Base-by-base conservation (phyloP, 2,888 invertebrate genomes). In the Andricus curvator region DNA sequence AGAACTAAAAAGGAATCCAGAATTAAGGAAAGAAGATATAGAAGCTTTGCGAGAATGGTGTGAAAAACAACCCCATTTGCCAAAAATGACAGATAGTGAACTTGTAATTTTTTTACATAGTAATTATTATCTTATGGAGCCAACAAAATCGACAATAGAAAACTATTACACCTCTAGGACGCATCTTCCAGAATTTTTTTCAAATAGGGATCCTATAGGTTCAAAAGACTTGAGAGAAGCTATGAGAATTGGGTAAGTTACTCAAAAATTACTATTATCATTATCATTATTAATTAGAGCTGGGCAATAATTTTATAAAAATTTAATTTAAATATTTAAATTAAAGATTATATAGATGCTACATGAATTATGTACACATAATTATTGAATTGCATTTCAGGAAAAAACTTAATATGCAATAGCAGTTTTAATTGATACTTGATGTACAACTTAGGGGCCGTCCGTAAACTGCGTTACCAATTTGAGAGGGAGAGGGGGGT, bases 71-170 rank as follows among this genome's bases (percentile, higher is more conserved):
- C 95, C 96, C 0, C 96, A 96, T 90, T 91, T 96, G 80, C 94
- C 95, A 0, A 90, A 94, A 85, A 93, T 93, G 87, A 85, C 93
- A 89, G 95, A 95, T 81, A 87, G 94, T 78, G 95, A 95, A 83
- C 93, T 95, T 15, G 94, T 95, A 74, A 91, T 96, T 62, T 95
- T 96, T 81, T 94, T 95, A 85, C 95, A 96, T 90, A 95, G 96
- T 88, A 96, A 96, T 91, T 93, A 94, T 80, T 95, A 94, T 86
- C 95, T 96, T 84, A 93, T 96, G 78, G 96, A 96, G 85, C 93
- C 95, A 25, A 94, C 97, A 0, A 97, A 97, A 90, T 93, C 93
- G 70, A 95, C 96, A 13, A 93, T 97, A 56, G 96, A 97, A 87
- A 94, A 94, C 0, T 95, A 95, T 91, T 95, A 94, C 86, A 96